Conservation (phyloP, 2,113 vertebrate genomes). For the Oenanthe melanoleuca region DNA sequence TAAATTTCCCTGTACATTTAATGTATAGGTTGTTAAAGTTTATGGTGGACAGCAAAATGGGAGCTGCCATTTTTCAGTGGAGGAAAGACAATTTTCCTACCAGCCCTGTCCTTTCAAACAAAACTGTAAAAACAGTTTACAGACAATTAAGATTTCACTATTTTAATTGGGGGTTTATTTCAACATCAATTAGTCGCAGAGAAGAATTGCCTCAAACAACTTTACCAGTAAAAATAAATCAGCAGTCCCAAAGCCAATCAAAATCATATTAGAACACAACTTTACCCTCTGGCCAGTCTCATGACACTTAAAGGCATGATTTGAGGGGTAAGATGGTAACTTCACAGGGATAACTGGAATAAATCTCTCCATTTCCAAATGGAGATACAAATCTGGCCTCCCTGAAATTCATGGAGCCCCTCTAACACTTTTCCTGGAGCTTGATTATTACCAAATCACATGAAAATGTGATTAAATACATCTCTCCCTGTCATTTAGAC, state of each 20-base stretch:
- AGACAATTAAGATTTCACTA: neutral
- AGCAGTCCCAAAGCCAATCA: neutral
- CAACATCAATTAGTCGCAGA: neutral
- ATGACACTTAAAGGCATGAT: neutral
- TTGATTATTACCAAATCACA: neutral
- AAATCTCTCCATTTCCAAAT: neutral
- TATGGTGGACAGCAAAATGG: neutral
- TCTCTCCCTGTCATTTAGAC: neutral
- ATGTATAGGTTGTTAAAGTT: neutral
- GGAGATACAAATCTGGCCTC: neutral
- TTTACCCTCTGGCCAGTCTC: neutral
- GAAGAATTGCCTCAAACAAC: neutral
- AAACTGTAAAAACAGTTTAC: neutral
- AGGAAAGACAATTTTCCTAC: neutral
- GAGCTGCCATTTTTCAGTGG: neutral
- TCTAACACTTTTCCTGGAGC: neutral
- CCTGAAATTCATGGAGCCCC: neutral
- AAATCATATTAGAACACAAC: neutral
- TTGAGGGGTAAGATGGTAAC: neutral
- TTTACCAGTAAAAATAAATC: neutral
- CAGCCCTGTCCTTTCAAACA: neutral
- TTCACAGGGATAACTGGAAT: neutral
- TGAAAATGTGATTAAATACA: neutral
- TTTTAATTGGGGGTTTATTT: neutral
- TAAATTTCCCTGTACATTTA: neutral